Evolutionary conservation across 2,797 vertebrate genomes (phyloP).

Genomic region (Mallotus villosus): DNA sequence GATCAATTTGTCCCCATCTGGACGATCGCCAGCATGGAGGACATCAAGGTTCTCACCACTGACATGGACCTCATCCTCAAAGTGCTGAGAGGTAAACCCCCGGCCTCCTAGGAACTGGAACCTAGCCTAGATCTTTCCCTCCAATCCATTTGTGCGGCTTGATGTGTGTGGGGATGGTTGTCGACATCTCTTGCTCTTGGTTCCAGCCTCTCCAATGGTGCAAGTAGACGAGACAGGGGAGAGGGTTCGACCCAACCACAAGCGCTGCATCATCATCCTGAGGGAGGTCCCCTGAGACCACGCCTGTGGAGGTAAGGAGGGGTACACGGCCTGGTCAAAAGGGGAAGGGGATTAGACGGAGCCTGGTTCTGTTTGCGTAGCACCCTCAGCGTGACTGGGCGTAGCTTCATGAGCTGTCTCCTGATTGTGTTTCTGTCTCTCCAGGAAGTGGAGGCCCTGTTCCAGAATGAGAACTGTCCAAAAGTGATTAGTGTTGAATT

Average conservation of each 20-base stretch:
- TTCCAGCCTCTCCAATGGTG: constrained; percentile 89
- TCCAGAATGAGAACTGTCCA: constrained; percentile 92
- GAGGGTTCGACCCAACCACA: constrained; percentile 96
- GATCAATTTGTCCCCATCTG: constrained; percentile 97
- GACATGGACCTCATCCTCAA: constrained; percentile 93
- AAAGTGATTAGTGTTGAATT: constrained; percentile 94
- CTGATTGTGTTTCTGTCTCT: constrained; percentile 12
- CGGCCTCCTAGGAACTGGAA: no score
- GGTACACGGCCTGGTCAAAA: no score
- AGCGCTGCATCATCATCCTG: constrained; percentile 95
- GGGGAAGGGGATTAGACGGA: background rate
- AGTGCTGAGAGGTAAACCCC: constrained; percentile 86
- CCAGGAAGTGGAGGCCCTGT: constrained; percentile 94
- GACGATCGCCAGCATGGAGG: constrained; percentile 96
- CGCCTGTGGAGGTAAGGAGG: constrained; percentile 87
- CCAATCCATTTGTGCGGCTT: background rate
- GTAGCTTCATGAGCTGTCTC: no score
- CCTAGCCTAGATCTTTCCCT: background rate
- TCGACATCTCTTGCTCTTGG: constrained; percentile 2
- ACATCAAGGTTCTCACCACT: constrained; percentile 92
- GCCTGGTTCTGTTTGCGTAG: no score
- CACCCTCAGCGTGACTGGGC: no score
- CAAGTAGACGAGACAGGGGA: constrained; percentile 96
- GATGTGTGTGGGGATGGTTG: background rate
- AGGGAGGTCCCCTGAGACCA: constrained; percentile 95